Base-by-base conservation (phyloP, 2,797 vertebrate genomes). In the Rhabdophis nuchalis region DNA sequence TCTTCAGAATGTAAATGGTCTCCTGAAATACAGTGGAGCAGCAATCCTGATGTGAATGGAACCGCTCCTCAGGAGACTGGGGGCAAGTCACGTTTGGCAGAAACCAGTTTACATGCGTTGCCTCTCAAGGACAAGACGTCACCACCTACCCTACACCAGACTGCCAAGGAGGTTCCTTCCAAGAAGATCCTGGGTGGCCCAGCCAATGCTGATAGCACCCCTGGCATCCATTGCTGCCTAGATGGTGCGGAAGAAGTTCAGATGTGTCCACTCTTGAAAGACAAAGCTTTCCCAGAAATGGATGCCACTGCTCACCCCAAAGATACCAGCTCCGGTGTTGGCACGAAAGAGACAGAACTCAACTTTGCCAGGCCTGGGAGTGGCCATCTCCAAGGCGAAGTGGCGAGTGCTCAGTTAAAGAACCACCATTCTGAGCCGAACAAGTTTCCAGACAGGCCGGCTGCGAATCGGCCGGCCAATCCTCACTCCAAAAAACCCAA, bases 401-500 rank as follows among this genome's bases (percentile, higher is more conserved):
- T 13, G 0, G 93, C 96, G 50, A 87, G 61, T 53, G 95, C 93
- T 11, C 50, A 96, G 25, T 8, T 93, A 29, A 99, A 98, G 52
- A 96, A 95, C 11, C 0, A 92, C 58, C 68, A 95, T 2, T 60
- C 91, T 0, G 95, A 96, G 88, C 97, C 94, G 0, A 94, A 95
- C 94, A 97, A 97, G 41, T 93, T 94, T 3, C 89, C 97, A 86
- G 98, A 98, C 86, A 98, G 97, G 93, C 97, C 96, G 18, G 92
- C 92, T 0, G 29, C 52, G n/a, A 93, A 52, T 8, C 56, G 54
- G 27, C 87, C 90, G 1, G 1, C 94, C 85, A 98, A 97, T 92
- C 96, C 96, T 60, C 95, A 94, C 86, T 97, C 98, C 93, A 99
- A 98, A 96, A 99, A 98, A 72, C 97, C 98, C 93, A 99, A 98